phyloP scores from a whole-genome alignment of 2,888 invertebrate genomes.

The Slavum lentiscoides region DNA sequence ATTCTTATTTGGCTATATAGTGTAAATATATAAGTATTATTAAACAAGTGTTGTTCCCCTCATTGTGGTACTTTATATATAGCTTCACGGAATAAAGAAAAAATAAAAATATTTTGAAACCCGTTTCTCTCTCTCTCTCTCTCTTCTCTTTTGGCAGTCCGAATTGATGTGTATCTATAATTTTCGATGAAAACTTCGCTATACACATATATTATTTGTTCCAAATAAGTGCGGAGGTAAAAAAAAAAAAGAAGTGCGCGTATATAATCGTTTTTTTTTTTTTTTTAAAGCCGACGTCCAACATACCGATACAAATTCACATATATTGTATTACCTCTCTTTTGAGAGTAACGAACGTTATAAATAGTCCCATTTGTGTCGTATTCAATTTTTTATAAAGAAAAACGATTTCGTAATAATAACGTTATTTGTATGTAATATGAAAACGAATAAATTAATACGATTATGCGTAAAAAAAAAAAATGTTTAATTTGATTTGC shows the following conservation, averaged over 20 bases:
- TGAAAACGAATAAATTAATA: too few species aligned
- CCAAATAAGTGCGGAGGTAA: background rate
- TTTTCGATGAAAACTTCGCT: constrained; percentile 12
- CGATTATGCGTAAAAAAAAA: too few species aligned
- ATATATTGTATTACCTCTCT: background rate
- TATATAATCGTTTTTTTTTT: background rate
- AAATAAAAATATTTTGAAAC: too few species aligned
- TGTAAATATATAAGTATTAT: background rate
- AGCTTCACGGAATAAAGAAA: background rate
- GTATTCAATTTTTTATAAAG: too few species aligned
- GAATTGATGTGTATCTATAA: constrained; percentile 24
- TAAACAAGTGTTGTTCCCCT: background rate
- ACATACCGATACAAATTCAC: background rate
- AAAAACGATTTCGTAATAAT: too few species aligned
- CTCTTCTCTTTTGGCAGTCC: background rate
- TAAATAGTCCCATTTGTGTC: background rate
- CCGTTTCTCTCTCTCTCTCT: too few species aligned
- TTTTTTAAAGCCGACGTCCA: constrained; percentile 8
- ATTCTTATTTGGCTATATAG: background rate
- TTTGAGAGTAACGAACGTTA: background rate
- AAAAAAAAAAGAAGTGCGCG: background rate
- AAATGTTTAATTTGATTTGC: too few species aligned
- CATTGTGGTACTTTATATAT: background rate
- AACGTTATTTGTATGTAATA: too few species aligned
- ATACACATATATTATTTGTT: background rate